phyloP scores from a whole-genome alignment of 2,113 vertebrate genomes.

The Prolemur simus region DNA sequence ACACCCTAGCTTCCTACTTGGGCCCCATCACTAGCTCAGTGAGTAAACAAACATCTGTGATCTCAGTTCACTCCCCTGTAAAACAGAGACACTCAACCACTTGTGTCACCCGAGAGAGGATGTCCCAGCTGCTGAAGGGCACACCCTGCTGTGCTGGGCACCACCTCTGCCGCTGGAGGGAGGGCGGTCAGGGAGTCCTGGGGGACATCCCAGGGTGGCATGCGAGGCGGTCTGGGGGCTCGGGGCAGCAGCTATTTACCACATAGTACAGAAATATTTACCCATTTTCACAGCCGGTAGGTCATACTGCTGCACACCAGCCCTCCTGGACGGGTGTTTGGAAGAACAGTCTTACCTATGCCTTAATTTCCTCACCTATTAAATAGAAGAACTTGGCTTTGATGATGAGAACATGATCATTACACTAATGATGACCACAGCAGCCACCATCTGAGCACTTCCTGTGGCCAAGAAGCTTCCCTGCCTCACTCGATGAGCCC shows the following conservation, averaged over 20 bases:
- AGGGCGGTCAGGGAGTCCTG: not conserved
- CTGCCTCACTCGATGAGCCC: accelerated
- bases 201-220: not conserved
- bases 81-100: not conserved
- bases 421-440: accelerated
- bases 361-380: not conserved
- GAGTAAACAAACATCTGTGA: not conserved
- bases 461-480: not conserved
- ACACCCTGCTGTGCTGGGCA: not conserved
- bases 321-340: not conserved
- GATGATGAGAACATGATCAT: not conserved
- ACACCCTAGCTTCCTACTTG: not conserved
- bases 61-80: no score
- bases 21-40: not conserved
- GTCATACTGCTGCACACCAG: not conserved
- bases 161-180: not conserved
- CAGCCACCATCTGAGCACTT: not conserved
- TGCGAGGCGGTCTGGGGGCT: no score
- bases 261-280: not conserved
- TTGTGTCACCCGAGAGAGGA: not conserved
- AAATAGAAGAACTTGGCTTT: not conserved
- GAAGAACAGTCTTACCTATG: not conserved
- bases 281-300: not conserved
- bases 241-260: not conserved
- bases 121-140: not conserved